phyloP scores from a whole-genome alignment of 2,888 invertebrate species.

The Byasa hedistus region DNA sequence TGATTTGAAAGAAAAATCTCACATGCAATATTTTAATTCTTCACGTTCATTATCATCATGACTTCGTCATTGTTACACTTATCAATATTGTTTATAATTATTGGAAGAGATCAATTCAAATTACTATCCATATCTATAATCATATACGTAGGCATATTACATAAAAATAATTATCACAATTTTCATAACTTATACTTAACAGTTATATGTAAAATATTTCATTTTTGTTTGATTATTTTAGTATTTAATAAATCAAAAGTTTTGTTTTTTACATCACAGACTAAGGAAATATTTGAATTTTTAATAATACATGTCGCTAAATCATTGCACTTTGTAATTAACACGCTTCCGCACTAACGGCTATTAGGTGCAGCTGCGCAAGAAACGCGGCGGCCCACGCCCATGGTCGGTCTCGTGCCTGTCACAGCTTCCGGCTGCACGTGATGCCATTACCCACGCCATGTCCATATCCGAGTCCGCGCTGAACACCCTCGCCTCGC shows the following conservation, averaged over 20 bases:
- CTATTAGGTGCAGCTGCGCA: slow-evolving; percentile 81
- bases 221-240: too few species aligned
- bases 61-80: neutral
- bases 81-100: neutral
- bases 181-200: too few species aligned
- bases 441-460: slow-evolving; percentile 75
- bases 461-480: slow-evolving; percentile 95
- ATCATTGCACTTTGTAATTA: slow-evolving; percentile 9
- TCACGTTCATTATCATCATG: neutral
- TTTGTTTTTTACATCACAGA: too few species aligned
- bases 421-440: slow-evolving; percentile 82
- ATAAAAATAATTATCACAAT: too few species aligned
- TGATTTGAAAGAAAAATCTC: slow-evolving; percentile 10
- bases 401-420: slow-evolving; percentile 95
- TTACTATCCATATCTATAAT: too few species aligned
- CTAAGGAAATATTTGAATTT: too few species aligned
- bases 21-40: neutral
- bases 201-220: too few species aligned
- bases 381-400: slow-evolving; percentile 81
- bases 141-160: too few species aligned
- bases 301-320: too few species aligned
- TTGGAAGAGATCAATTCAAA: too few species aligned
- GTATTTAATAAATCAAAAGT: too few species aligned
- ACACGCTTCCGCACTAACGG: slow-evolving; percentile 36
- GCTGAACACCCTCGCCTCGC: slow-evolving; percentile 84